phyloP scores from a whole-genome alignment of 2,888 invertebrate species.

The Andrena hattorfiana region DNA sequence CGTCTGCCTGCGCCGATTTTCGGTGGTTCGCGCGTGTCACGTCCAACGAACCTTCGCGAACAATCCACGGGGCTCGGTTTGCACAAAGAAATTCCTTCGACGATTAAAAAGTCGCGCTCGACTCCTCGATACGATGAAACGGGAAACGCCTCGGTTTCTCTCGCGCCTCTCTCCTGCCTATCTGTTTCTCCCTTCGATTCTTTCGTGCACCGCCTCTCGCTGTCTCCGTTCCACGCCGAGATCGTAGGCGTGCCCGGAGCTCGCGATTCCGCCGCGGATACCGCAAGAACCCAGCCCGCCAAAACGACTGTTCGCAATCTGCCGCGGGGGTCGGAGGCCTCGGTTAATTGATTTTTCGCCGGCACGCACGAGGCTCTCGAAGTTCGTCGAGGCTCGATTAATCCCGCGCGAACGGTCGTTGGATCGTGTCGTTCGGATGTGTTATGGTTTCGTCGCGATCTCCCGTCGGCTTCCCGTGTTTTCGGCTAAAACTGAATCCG shows the following conservation, averaged over 20 bases:
- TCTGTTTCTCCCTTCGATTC: neutral
- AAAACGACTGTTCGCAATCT: conserved; percentile 46
- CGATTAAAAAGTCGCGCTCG: conserved; percentile 73
- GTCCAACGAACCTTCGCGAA: conserved; percentile 44
- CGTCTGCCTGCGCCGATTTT: conserved; percentile 27
- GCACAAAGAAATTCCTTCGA: conserved; percentile 72
- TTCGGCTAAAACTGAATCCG: conserved; percentile 54
- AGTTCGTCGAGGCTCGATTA: neutral
- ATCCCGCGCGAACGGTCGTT: conserved; percentile 15
- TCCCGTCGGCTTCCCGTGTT: conserved; percentile 39
- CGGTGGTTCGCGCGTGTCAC: conserved; percentile 6
- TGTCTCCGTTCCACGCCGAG: conserved; percentile 5
- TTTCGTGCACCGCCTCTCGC: neutral
- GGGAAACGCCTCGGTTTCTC: conserved; percentile 55
- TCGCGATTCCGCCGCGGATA: conserved; percentile 31
- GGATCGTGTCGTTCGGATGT: conserved; percentile 15
- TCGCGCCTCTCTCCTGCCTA: no score
- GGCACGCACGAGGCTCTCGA: conserved; percentile 17
- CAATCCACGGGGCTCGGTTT: conserved; percentile 57
- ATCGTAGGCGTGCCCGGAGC: conserved; percentile 46
- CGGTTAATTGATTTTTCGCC: conserved; percentile 41
- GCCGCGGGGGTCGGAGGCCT: neutral
- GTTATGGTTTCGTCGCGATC: conserved; percentile 33
- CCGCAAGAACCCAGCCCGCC: neutral
- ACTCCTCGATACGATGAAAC: conserved; percentile 50